Conservation (phyloP, 37 sponge, comb jelly and placozoan species). For the Ephydatia muelleri region DNA sequence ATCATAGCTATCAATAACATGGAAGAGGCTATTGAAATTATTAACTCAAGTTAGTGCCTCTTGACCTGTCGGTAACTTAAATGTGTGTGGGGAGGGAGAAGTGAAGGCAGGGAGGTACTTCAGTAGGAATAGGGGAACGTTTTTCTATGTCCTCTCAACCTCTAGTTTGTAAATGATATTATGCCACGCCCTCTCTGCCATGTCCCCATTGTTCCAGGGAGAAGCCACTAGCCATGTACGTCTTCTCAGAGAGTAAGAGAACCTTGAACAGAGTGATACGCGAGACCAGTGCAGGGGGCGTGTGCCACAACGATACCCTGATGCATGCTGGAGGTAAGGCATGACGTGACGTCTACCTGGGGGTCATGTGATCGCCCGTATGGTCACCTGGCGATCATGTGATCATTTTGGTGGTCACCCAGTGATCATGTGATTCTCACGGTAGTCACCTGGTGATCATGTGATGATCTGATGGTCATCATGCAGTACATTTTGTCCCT, state of each 20-base stretch:
- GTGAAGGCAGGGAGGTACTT: not conserved
- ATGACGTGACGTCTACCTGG: no score
- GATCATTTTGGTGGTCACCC: no score
- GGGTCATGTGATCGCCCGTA: no score
- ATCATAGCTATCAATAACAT: constrained; percentile 64
- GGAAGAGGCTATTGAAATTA: constrained; percentile 77
- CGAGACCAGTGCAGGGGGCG: constrained; percentile 70
- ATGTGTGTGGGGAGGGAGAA: not conserved
- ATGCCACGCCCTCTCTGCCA: not conserved
- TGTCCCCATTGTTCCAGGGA: constrained; percentile 29
- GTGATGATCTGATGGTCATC: no score
- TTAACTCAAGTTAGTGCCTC: constrained; percentile 33
- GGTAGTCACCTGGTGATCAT: no score
- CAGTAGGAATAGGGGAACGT: not conserved
- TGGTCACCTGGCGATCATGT: no score
- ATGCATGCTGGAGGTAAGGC: constrained; percentile 71
- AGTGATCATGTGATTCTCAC: no score
- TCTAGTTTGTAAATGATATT: not conserved
- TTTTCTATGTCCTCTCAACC: not conserved
- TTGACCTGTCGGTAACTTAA: no score
- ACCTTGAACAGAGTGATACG: constrained; percentile 49
- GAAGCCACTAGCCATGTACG: constrained; percentile 87
- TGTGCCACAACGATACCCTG: constrained; percentile 78
- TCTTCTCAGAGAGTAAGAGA: constrained; percentile 80
- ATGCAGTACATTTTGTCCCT: not conserved